A percentile compares a stretch with the other conserved stretches of the same genome.
Conservation (phyloP, 2,888 invertebrate species). For the Cantharis flavilabris region DNA sequence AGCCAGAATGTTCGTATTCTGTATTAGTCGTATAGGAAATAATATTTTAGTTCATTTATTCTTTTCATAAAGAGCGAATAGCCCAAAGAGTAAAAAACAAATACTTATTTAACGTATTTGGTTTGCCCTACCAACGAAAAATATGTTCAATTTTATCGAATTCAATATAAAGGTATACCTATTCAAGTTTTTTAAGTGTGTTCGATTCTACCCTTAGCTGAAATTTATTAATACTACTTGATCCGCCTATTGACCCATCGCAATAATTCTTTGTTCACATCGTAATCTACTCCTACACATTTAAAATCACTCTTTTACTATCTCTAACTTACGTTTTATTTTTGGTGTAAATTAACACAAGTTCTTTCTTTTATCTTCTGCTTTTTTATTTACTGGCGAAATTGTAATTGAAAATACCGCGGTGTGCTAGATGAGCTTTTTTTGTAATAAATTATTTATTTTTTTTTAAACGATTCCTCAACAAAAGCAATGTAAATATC, state of each 20-base stretch:
- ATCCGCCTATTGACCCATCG: not conserved
- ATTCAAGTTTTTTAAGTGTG: not conserved
- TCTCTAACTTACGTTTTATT: not conserved
- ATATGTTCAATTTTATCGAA: not conserved
- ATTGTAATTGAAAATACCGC: not conserved
- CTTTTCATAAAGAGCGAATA: not conserved
- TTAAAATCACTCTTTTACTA: not conserved
- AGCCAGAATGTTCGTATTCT: too few relatives aligned
- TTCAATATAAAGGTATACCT: not conserved
- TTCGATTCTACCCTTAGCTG: not conserved
- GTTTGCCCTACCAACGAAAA: not conserved
- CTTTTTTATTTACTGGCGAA: not conserved
- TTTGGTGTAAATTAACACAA: not conserved
- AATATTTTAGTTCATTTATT: not conserved
- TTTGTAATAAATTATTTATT: not conserved
- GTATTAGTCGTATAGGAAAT: too few relatives aligned
- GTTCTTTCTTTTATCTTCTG: not conserved
- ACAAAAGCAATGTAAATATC: too few relatives aligned
- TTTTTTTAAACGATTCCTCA: not conserved
- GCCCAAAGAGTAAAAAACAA: not conserved
- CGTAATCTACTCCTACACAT: not conserved
- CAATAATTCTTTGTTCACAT: not conserved
- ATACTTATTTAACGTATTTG: not conserved
- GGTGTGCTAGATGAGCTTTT: not conserved
- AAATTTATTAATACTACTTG: constrained; percentile 2